phyloP scores from a whole-genome alignment of 2,888 invertebrate species.

The Hyppa rectilinea region DNA sequence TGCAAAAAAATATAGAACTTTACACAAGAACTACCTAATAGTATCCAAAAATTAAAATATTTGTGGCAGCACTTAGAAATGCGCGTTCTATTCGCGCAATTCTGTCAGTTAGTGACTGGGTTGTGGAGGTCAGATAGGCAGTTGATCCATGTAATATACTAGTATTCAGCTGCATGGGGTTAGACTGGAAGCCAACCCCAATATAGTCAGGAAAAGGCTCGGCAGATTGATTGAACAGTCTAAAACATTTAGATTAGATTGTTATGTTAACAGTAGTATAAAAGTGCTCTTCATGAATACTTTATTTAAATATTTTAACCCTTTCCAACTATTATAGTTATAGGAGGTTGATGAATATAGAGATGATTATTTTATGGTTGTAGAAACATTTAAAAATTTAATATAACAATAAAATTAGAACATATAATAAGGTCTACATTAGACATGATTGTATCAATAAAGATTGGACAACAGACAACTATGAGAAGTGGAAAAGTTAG shows the following conservation, averaged over 20 bases:
- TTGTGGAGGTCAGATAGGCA: too few relatives aligned
- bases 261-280: neutral
- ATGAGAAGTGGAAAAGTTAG: neutral
- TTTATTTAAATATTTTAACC: neutral
- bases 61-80: neutral
- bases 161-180: too few relatives aligned
- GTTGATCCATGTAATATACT: too few relatives aligned
- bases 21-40: neutral
- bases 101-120: too few relatives aligned
- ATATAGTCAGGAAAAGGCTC: too few relatives aligned
- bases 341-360: too few relatives aligned
- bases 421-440: neutral
- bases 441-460: neutral
- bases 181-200: too few relatives aligned
- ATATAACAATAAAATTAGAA: neutral
- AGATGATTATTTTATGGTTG: neutral
- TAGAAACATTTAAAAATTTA: neutral
- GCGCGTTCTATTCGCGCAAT: neutral
- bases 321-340: neutral
- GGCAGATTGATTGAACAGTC: too few relatives aligned
- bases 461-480: neutral
- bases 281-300: neutral
- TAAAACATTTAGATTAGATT: neutral
- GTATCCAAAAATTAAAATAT: too few relatives aligned
- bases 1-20: slow-evolving; percentile 73